A percentile compares a stretch with the other conserved stretches of the same genome.
These are phyloP conservation scores for Leguminivora glycinivorella DNA, from an alignment of 1,140 invertebrate genomes.

Conservation along the genomic window DNA sequence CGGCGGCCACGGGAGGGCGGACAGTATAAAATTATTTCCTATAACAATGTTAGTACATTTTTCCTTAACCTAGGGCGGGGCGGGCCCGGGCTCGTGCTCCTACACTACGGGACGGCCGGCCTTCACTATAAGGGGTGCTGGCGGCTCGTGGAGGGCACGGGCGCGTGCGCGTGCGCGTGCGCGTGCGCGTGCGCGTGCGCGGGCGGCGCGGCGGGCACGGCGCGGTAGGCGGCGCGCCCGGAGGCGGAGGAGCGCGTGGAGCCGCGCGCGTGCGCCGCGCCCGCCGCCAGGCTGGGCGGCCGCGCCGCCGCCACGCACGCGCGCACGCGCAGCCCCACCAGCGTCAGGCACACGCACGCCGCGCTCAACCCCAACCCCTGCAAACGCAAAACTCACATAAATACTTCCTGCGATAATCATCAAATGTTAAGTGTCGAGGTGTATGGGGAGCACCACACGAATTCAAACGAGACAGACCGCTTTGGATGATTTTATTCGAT, in stretches of 20 bases:
- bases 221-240: slow-evolving; percentile 48
- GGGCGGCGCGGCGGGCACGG: slow-evolving; percentile 45
- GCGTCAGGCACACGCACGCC: slow-evolving; percentile 24
- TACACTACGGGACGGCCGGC: too few species aligned
- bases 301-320: slow-evolving; percentile 30
- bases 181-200: slow-evolving; percentile 18
- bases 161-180: slow-evolving; percentile 33
- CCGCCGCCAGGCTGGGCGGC: slow-evolving; percentile 36
- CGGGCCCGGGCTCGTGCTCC: too few species aligned
- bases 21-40: slow-evolving; percentile 69
- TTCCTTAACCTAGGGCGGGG: slow-evolving; percentile 53
- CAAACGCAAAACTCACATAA: not conserved
- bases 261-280: slow-evolving; percentile 32
- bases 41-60: slow-evolving; percentile 59
- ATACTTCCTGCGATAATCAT: not conserved
- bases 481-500: too few species aligned
- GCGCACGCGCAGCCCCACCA: slow-evolving; percentile 34
- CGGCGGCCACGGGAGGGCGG: slow-evolving; percentile 37
- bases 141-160: slow-evolving; percentile 43
- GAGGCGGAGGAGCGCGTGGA: slow-evolving; percentile 31
- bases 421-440: too few species aligned
- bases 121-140: slow-evolving; percentile 65
- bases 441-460: too few species aligned
- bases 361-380: not conserved
- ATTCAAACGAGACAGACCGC: too few species aligned